A percentile compares a stretch with the other conserved stretches of the same genome.
These are phyloP conservation scores for Cheilosia pagana DNA, from an alignment of 2,888 invertebrate species.

Conservation along the genomic window DNA sequence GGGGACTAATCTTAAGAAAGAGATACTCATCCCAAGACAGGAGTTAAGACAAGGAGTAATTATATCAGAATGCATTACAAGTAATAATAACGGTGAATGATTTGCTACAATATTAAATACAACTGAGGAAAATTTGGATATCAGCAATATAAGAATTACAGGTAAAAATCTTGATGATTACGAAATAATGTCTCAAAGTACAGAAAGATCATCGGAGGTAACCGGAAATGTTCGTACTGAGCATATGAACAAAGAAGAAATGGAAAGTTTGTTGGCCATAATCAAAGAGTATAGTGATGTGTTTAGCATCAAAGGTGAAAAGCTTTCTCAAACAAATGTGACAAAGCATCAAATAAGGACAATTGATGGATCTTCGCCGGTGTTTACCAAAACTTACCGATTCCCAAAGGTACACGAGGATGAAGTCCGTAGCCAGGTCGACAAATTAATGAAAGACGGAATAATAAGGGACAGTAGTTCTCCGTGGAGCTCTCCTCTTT, in stretches of 20 bases:
- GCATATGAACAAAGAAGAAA: constrained; percentile 13
- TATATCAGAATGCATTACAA: constrained; percentile 19
- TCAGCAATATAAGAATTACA: constrained; percentile 2
- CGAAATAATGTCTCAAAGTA: neutral
- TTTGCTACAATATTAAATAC: constrained; percentile 21
- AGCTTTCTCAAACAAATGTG: constrained; percentile 17
- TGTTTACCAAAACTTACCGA: constrained; percentile 2
- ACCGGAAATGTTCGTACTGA: constrained; percentile 16
- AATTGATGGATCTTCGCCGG: constrained; percentile 1
- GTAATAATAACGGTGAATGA: constrained; percentile 8
- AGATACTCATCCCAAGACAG: constrained; percentile 1
- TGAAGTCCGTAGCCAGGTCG: constrained; percentile 1
- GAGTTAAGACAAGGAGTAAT: constrained; percentile 10
- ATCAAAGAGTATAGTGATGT: constrained; percentile 19
- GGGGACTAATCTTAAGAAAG: neutral
- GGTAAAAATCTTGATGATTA: constrained; percentile 8
- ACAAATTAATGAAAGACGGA: constrained; percentile 1
- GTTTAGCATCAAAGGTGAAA: constrained; percentile 26
- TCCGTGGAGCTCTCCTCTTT: constrained; percentile 23
- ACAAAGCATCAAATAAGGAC: constrained; percentile 16
- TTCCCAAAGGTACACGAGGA: constrained; percentile 11
- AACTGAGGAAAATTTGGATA: constrained; percentile 1
- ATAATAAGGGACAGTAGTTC: constrained; percentile 13
- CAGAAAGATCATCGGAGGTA: constrained; percentile 3
- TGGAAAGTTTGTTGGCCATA: constrained; percentile 9